A percentile compares a stretch with the other conserved stretches of the same genome.
phyloP scores from a whole-genome alignment of 2,113 vertebrate genomes.

The Corapipo altera region DNA sequence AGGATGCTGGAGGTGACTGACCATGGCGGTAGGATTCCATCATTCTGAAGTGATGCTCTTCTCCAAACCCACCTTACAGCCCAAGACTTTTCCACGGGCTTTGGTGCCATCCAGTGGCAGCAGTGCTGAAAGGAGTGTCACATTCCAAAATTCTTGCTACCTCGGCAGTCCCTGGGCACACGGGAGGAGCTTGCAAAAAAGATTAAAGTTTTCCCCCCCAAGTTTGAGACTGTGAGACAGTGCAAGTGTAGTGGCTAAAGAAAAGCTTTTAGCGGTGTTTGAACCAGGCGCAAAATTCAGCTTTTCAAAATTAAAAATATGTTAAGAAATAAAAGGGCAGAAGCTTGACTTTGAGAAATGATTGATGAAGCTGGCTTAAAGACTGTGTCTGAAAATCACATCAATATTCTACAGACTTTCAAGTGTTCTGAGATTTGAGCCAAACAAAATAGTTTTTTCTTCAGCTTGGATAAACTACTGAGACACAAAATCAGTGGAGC shows the following conservation, averaged over 20 bases:
- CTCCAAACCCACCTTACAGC: background rate
- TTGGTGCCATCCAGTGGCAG: conserved; percentile 66
- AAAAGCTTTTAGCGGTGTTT: background rate
- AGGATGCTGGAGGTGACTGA: background rate
- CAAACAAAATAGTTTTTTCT: background rate
- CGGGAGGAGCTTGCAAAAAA: rapidly evolving
- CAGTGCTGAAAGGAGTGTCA: background rate
- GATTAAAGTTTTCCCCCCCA: background rate
- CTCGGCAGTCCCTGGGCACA: rapidly evolving
- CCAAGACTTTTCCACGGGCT: background rate
- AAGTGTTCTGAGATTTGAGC: background rate
- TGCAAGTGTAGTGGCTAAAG: background rate
- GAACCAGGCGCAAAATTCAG: background rate
- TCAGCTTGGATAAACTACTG: background rate
- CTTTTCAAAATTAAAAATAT: background rate
- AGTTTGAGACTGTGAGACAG: background rate
- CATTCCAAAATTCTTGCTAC: background rate
- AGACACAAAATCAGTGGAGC: background rate
- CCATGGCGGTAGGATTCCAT: background rate
- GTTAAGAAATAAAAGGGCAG: background rate
- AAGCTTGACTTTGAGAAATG: background rate
- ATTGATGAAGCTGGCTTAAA: background rate
- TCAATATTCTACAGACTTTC: background rate
- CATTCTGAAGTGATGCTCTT: background rate
- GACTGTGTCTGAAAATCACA: background rate